Evolutionary conservation across 2,113 vertebrate genomes (phyloP).

Genomic region (Todiramphus chloris): DNA sequence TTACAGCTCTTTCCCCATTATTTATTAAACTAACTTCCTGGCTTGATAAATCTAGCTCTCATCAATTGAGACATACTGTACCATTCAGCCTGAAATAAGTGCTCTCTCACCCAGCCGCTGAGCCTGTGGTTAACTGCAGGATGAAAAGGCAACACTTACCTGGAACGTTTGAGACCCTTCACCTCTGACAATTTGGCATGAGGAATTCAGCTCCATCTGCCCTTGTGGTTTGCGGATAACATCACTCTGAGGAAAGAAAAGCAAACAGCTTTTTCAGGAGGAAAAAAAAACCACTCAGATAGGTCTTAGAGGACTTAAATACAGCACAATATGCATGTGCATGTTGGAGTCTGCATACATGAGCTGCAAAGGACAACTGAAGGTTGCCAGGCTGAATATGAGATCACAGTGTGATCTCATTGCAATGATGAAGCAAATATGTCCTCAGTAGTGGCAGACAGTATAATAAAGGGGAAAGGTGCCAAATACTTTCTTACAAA

Average conservation of each 20-base stretch:
- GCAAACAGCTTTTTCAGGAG: background rate
- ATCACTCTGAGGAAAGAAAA: constrained; percentile 78
- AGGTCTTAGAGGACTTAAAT: background rate
- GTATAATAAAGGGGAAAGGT: background rate
- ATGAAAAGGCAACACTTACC: constrained; percentile 58
- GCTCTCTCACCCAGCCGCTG: background rate
- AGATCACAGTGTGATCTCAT: background rate
- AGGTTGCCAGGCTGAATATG: background rate
- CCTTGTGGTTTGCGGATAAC: constrained; percentile 89
- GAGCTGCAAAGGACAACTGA: background rate
- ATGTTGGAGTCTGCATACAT: background rate
- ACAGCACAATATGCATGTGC: background rate
- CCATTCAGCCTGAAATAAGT: background rate
- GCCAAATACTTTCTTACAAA: background rate
- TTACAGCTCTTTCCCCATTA: background rate
- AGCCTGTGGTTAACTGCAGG: background rate
- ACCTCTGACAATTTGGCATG: constrained; percentile 82
- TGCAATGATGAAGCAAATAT: background rate
- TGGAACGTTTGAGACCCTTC: constrained; percentile 89
- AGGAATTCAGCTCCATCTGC: constrained; percentile 87
- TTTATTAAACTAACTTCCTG: background rate
- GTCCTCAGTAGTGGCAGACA: background rate
- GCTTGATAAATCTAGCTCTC: background rate
- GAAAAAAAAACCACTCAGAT: background rate
- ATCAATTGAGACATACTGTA: background rate